Evolutionary conservation across 2,797 vertebrate genomes (phyloP).

Genomic region (Dendrocincla tyrannina): DNA sequence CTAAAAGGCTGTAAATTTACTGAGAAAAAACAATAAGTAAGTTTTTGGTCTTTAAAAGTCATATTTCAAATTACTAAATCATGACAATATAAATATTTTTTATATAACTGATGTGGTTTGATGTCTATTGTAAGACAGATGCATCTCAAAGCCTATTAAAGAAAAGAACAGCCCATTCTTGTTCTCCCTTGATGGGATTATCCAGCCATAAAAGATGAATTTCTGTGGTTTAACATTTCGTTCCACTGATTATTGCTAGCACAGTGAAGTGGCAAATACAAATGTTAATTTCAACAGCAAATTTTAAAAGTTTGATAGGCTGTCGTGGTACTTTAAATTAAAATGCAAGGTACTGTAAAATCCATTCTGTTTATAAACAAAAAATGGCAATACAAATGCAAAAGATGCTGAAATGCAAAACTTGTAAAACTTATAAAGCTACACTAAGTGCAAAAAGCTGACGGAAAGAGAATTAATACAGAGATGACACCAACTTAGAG

Average conservation of each 20-base stretch:
- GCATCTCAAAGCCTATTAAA: constrained; percentile 63
- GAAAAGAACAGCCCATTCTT: constrained; percentile 43
- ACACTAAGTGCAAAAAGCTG: background rate
- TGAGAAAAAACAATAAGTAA: constrained; percentile 30
- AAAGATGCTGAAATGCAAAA: constrained; percentile 5
- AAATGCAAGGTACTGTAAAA: constrained; percentile 61
- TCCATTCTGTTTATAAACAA: constrained; percentile 56
- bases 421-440: constrained; percentile 8
- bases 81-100: constrained; percentile 61
- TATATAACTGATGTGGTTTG: constrained; percentile 53
- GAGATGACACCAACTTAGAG: background rate
- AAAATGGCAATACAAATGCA: constrained; percentile 11
- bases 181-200: constrained; percentile 71
- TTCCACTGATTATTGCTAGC: constrained; percentile 71
- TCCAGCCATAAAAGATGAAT: constrained; percentile 72
- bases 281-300: constrained; percentile 71
- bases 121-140: constrained; percentile 65
- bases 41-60: constrained; percentile 29
- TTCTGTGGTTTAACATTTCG: constrained; percentile 67
- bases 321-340: constrained; percentile 48
- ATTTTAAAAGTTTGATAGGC: constrained; percentile 52
- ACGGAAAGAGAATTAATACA: background rate
- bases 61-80: constrained; percentile 61
- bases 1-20: constrained; percentile 11
- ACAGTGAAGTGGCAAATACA: constrained; percentile 75